Evolutionary conservation across 2,888 invertebrate species (phyloP).

Genomic region (Drosophila ochracea): DNA sequence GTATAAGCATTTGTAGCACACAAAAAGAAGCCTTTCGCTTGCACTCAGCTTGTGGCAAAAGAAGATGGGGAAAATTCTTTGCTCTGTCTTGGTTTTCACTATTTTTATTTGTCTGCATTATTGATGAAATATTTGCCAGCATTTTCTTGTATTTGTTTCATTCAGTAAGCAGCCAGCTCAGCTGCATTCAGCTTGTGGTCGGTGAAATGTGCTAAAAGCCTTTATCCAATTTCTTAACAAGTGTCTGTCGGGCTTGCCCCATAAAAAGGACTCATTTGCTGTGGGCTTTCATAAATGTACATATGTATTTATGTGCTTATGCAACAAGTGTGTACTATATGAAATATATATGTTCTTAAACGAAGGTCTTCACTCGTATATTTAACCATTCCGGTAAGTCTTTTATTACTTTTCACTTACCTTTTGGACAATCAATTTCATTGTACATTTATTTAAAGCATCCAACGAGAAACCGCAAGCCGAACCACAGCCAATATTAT

Average conservation of each 20-base stretch:
- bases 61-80: slow-evolving; percentile 7
- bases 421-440: slow-evolving; percentile 85
- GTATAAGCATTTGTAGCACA: slow-evolving; percentile 33
- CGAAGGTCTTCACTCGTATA: no score
- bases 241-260: slow-evolving; percentile 4
- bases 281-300: slow-evolving; percentile 18
- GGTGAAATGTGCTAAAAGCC: slow-evolving; percentile 56
- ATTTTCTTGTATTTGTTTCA: slow-evolving; percentile 54
- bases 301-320: slow-evolving; percentile 12
- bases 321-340: slow-evolving; percentile 55
- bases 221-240: slow-evolving; percentile 30
- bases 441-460: slow-evolving; percentile 83
- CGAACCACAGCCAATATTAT: slow-evolving; percentile 6
- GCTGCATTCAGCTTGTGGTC: slow-evolving; percentile 55
- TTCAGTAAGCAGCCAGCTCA: slow-evolving; percentile 41
- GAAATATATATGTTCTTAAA: background rate
- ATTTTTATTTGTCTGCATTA: slow-evolving; percentile 49
- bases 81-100: slow-evolving; percentile 3
- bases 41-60: background rate
- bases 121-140: slow-evolving; percentile 61
- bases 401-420: slow-evolving; percentile 64
- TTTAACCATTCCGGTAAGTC: background rate
- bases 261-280: slow-evolving; percentile 5
- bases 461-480: slow-evolving; percentile 1
- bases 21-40: slow-evolving; percentile 19